These are phyloP conservation scores for Macrostomum cliftonense DNA, from an alignment of 2,888 invertebrate genomes.

Conservation along the genomic window DNA sequence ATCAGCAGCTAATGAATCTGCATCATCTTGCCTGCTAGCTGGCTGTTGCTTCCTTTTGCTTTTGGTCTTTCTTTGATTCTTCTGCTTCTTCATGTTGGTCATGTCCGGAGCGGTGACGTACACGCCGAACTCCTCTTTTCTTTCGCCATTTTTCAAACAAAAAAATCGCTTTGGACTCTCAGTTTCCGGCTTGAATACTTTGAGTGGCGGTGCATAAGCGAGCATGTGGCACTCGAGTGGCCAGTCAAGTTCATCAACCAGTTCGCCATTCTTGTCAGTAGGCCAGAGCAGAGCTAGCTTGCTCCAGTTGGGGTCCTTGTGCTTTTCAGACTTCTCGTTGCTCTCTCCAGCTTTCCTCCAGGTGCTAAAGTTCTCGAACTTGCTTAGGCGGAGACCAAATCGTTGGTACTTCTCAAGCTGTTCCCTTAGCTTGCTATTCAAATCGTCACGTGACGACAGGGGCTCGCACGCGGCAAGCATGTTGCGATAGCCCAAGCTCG, in stretches of 20 bases:
- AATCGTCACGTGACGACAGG: too few species aligned
- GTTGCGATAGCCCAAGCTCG: too few species aligned
- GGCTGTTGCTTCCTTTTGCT: slow-evolving; percentile 8
- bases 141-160: slow-evolving; percentile 32
- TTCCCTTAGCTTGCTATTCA: too few species aligned
- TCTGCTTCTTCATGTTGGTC: slow-evolving; percentile 27
- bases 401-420: too few species aligned
- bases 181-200: slow-evolving; percentile 13
- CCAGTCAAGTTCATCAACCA: slow-evolving; percentile 35
- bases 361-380: too few species aligned
- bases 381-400: too few species aligned
- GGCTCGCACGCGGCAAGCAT: too few species aligned
- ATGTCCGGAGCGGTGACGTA: slow-evolving; percentile 33
- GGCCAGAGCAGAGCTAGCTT: slow-evolving; percentile 37
- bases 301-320: slow-evolving; percentile 27
- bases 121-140: slow-evolving; percentile 20
- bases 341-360: too few species aligned
- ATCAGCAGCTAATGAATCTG: slow-evolving; percentile 11
- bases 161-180: slow-evolving; percentile 20
- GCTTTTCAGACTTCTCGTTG: too few species aligned
- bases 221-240: slow-evolving; percentile 36
- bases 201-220: slow-evolving; percentile 32
- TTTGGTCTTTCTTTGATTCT: slow-evolving; percentile 10
- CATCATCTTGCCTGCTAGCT: not conserved
- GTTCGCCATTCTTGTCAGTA: slow-evolving; percentile 22